Base-by-base conservation (phyloP, 2,888 invertebrate genomes). In the Coenonympha arcania region DNA sequence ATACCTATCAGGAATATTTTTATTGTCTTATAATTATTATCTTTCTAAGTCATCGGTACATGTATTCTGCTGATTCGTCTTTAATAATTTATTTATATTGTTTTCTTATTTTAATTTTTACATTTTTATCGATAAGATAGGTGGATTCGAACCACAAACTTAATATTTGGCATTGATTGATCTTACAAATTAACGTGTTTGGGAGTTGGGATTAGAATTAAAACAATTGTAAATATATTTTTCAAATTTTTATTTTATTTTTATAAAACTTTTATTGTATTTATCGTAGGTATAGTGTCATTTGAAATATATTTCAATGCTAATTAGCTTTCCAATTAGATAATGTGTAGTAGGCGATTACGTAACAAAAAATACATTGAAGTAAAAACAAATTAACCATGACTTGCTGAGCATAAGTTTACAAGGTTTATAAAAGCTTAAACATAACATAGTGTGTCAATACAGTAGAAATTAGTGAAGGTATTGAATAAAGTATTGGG, bases 341-440 rank as follows among this genome's bases (percentile, higher is more conserved):
- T 78, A 79, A 84, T 85, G 86, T 86, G 86, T 85, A 85, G 85
- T 76, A 83, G 84, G 85, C 78, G 71, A 77, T 79, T 79, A 80
- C 73, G 70, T 76, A 71, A 68, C 72, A 75, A 69, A 71, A 76
- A 76, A 69, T 54, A 74, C 54, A 75, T 72, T 71, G 73, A 65
- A 66, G 2, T 19, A 19, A 39, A 39, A 39, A 39, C 39, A 66
- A 61, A 61, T 59, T 66, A 69, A 67, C 50, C 63, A 62, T 54
- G 51, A 61, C 56, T 54, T 49, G 50, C 55, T 61, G 60, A 54
- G 52, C 56, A 57, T 39, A 56, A 56, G 54, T 59, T 60, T 59
- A 61, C 51, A 60, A 47, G 54, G 57, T 53, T 55, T 42, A 58
- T 57, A 58, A 40, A 58, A 66, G 58, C 62, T 63, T 64, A 69